Base-by-base conservation (phyloP, 2,113 vertebrate genomes). In the Monopterus albus region DNA sequence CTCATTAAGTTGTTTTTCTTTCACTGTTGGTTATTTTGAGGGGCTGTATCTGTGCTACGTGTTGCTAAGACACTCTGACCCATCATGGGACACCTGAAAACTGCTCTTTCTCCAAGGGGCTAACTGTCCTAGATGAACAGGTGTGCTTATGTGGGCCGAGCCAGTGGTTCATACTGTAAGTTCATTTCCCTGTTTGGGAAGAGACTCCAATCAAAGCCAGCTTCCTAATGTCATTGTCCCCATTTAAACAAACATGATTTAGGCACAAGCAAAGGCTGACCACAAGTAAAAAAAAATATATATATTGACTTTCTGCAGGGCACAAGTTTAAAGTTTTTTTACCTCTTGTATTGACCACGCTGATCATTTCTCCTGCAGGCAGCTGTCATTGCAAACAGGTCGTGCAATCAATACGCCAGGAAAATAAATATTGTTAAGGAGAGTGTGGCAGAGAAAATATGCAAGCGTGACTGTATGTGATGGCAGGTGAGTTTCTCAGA, bases 131-230 rank as follows among this genome's bases (percentile, higher is more conserved):
- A 78, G 51, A 84, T 88, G 73, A 62, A 60, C 61, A 60, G 59
- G 51, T 77, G 50, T 52, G 72, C 36, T 47, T 50, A 51, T 62
- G 42, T 50, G 31, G 78, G 59, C 58, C 36, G 45, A 50, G 57
- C 38, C 65, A 36, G 21, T 59, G 72, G 78, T 81, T 88, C 79
- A 77, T 9, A 66, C n/a, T n/a, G n/a, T n/a, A n/a, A 84, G 84
- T 88, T 83, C 60, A 83, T 43, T 25, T 81, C 75, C 45, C 61
- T 52, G 65, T 72, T 71, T 45, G 53, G 49, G 64, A 79, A 36
- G 55, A 68, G 55, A 39, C 9, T 76, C 2, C 52, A 50, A 29
- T 35, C 31, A n/a, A 50, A 33, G 46, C 15, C 38, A 59, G 74
- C 61, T 67, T 29, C 46, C n/a, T 77, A 28, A 65, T 61, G 42